Evolutionary conservation across 2,888 invertebrate species (phyloP), one percentile per base, ranked within the genome.

Genomic region (Ecliptopera silaceata): DNA sequence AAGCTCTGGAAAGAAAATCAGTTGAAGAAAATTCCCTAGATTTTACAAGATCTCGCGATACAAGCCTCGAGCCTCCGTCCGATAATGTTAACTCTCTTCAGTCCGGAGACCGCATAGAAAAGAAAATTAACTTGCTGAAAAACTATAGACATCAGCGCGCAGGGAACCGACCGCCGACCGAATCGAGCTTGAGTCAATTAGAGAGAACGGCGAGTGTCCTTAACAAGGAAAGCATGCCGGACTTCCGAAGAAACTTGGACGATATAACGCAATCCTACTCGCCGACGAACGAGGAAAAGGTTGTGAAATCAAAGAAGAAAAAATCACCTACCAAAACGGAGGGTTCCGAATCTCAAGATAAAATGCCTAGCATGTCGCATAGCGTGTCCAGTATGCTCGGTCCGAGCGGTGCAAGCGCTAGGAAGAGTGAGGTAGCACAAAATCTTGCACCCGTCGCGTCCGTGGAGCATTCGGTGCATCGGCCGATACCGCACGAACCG

Each of bases 231-330:
- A 83, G 90, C 3, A 73, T 89, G 71, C 91, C 92, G 5, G 91
- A 89, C 65, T 91, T 92, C 54, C 79, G 91, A 11, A 87, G 78
- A 61, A 91, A 91, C 60, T 77, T 92, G 46, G 92, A 91, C 52
- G 91, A 91, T 63, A 92, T 92, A 34, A 92, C 92, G 1, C 88
- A 91, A 50, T 91, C 92, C 0, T 91, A 92, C 57, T 90, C 92
- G 0, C 91, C 91, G 0, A 81, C 79, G 0, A 75, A 79, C 6
- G 89, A 90, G 48, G 88, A 89, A 22, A 85, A 80, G 63, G 71
- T 77, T 0, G 71, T 70, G 5, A 88, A 86, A 64, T 79, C 87
- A 1, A 88, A 84, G 61, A 92, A 91, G 77, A 91, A 91, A 56
- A 86, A 85, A 36, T 85, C 88, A 2, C 90, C 90, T 0, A 78